Percentiles rank a stretch among this genome's conserved stretches.
phyloP scores from a whole-genome alignment of 1,140 invertebrate species.

The Phymorhynchus buccinoides region DNA sequence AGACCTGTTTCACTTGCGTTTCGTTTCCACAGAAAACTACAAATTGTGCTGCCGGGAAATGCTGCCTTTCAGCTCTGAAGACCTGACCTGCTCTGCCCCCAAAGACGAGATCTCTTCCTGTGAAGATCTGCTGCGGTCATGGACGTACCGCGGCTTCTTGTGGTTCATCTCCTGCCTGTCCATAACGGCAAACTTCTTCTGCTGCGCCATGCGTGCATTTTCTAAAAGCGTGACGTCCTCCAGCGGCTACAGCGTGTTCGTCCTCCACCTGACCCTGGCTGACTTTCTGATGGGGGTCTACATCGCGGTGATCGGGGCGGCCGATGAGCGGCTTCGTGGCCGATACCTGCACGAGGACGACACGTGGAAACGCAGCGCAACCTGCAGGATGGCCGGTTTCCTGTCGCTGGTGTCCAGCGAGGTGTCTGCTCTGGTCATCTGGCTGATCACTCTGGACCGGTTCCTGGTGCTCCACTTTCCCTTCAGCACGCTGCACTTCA shows the following conservation, averaged over 20 bases:
- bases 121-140: constrained; percentile 46
- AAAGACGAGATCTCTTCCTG: constrained; percentile 54
- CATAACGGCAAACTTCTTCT: constrained; percentile 49
- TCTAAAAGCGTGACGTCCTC: no score
- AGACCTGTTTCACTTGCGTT: neutral
- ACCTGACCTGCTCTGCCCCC: constrained; percentile 25
- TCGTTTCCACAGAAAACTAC: constrained; percentile 42
- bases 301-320: constrained; percentile 35
- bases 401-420: constrained; percentile 42
- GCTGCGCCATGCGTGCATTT: constrained; percentile 31
- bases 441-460: constrained; percentile 53
- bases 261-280: constrained; percentile 48
- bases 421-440: constrained; percentile 40
- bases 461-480: constrained; percentile 26
- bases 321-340: constrained; percentile 53
- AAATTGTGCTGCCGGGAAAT: constrained; percentile 46
- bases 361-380: constrained; percentile 34
- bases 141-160: constrained; percentile 39
- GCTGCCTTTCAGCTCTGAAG: constrained; percentile 35
- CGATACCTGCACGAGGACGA: constrained; percentile 23
- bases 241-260: constrained; percentile 48
- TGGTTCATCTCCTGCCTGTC: constrained; percentile 51
- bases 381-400: constrained; percentile 40
- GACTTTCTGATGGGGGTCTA: constrained; percentile 44
- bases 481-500: neutral